Percentiles rank a stretch among this genome's conserved stretches.
phyloP scores from a whole-genome alignment of 35 echinoderm and acorn worm genomes.

The Strongylocentrotus purpuratus region DNA sequence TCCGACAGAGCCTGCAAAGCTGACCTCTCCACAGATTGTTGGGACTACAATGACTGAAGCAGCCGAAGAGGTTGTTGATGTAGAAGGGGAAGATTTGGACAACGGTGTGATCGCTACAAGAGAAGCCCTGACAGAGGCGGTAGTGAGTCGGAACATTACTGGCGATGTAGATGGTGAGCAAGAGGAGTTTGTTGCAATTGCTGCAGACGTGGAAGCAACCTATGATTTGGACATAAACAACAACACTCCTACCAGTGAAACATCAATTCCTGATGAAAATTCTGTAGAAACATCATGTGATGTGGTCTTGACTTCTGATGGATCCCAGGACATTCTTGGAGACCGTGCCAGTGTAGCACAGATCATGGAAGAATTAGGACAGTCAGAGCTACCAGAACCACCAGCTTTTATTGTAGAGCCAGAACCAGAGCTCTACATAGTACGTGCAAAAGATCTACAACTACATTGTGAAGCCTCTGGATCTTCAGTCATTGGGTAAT shows the following conservation, averaged over 20 bases:
- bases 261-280: neutral
- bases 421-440: slow-evolving; percentile 21
- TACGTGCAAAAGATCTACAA: neutral
- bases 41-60: neutral
- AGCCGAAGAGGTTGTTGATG: neutral
- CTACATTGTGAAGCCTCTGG: slow-evolving; percentile 36
- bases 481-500: neutral
- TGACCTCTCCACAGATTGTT: neutral
- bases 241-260: neutral
- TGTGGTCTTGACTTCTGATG: neutral
- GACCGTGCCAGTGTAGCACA: neutral
- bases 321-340: neutral
- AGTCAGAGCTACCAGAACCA: neutral
- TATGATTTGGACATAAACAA: neutral
- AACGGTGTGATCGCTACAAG: neutral
- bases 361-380: neutral
- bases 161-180: neutral
- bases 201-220: neutral
- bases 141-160: neutral
- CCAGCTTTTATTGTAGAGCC: slow-evolving; percentile 39
- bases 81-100: neutral
- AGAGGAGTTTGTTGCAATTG: neutral
- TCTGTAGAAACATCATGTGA: neutral
- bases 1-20: neutral
- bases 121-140: neutral